A percentile compares a stretch with the other conserved stretches of the same genome.
phyloP scores from a whole-genome alignment of 1,140 invertebrate species.

The Brachionus paranguensis region DNA sequence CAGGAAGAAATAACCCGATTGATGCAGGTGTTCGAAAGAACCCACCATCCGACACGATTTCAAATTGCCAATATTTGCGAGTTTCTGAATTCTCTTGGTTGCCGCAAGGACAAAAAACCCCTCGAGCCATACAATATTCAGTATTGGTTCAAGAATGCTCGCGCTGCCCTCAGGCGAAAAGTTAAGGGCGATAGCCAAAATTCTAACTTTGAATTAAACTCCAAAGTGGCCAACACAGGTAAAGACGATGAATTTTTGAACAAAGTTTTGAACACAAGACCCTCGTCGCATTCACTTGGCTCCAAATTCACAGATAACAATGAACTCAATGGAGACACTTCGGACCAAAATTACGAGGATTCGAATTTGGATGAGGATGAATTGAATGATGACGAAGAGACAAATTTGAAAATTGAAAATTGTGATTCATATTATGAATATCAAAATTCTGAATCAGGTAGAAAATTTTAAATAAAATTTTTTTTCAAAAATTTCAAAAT shows the following conservation, averaged over 20 bases:
- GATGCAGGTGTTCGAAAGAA: constrained; percentile 86
- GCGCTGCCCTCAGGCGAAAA: constrained; percentile 79
- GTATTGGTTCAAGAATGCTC: constrained; percentile 97
- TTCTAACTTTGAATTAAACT: constrained; percentile 30
- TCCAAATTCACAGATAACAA: constrained; percentile 28
- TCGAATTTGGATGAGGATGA: constrained; percentile 26
- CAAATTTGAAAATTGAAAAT: not conserved
- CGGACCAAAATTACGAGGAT: constrained; percentile 39
- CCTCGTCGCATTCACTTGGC: not conserved
- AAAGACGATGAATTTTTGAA: constrained; percentile 46
- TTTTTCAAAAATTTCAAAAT: not conserved
- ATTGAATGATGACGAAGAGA: constrained; percentile 24
- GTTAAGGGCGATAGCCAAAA: not conserved
- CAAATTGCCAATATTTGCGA: constrained; percentile 61
- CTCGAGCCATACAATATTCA: constrained; percentile 94
- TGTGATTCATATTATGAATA: constrained; percentile 11
- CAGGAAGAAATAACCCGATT: constrained; percentile 87
- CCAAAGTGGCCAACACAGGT: not conserved
- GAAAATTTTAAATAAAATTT: not conserved
- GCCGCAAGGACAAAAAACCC: constrained; percentile 62
- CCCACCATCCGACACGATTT: constrained; percentile 75
- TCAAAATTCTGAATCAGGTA: not conserved
- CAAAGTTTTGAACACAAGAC: constrained; percentile 39
- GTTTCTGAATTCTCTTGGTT: not conserved
- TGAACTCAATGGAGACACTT: constrained; percentile 37